Evolutionary conservation across 1,140 invertebrate species (phyloP), one percentile per base, ranked within the genome.

Genomic region (Diuraphis noxia): DNA sequence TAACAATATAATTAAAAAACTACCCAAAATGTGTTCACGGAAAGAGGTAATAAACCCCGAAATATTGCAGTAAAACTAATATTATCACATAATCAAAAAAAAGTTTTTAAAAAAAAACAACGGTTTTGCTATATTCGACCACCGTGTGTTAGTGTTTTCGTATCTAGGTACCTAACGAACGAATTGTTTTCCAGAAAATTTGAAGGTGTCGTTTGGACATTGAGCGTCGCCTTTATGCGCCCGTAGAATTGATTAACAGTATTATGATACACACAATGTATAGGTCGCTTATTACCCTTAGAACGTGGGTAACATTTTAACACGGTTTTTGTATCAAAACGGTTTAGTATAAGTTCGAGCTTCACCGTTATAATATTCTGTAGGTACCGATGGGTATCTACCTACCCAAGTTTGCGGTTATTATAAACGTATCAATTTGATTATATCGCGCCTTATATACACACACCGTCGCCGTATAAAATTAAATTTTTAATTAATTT

Each of bases 401-500:
- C 34, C 46, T 38, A 86, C 34, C 43, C 8, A 17, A 52, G 34
- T 52, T 46, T 49, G 85, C 46, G 85, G 85, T 86, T 52, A 49
- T 86, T 86, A 86, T 38, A 25, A 36, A 52, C 85, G 34, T 52
- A 86, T 86, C 34, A 49, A 49, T 86, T 86, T n/a, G 30, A 84
- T 84, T 84, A 84, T 84, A 49, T 23, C 34, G 85, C 49, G 8
- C 52, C 46, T 23, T n/a, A 84, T 43, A 38, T 5, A 43, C 41
- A n/a, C 43, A 46, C 43, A 46, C 43, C 41, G 41, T 3, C 46
- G 19, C 82, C 30, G 41, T 36, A 49, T 86, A 86, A 86, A 86
- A 86, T 86, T 86, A 49, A 86, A 52, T 52, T 86, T 86, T 86
- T 86, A 86, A 86, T 86, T 86, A 86, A 86, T 86, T 86, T 86